A percentile compares a stretch with the other conserved stretches of the same genome.
Conservation (phyloP, 2,113 vertebrate genomes). For the Tricholaema leucomelas region DNA sequence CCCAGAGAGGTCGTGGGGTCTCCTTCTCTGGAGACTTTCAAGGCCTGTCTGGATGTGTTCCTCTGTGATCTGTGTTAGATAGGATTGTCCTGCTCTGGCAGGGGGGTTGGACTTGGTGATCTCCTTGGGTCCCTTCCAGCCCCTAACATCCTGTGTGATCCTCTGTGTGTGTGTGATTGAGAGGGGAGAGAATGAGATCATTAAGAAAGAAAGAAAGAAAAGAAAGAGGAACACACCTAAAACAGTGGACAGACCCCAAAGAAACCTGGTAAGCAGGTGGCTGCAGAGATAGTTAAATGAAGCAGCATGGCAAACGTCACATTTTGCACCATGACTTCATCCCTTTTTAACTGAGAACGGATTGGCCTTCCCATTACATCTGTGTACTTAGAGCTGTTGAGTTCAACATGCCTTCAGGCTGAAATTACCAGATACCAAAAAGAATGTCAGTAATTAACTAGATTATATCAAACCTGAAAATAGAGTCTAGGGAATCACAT, state of each 20-base stretch:
- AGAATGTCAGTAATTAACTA: slow-evolving; percentile 27
- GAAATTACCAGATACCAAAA: background rate
- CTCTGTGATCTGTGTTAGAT: no score
- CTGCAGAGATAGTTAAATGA: background rate
- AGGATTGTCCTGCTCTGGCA: no score
- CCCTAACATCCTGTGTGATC: no score
- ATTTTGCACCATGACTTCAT: background rate
- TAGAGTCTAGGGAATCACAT: background rate
- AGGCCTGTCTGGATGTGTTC: no score
- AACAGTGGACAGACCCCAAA: background rate
- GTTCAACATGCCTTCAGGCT: background rate
- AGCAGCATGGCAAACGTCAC: background rate
- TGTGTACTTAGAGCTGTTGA: background rate
- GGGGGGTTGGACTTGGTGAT: no score
- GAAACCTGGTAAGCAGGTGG: background rate
- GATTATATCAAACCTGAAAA: background rate
- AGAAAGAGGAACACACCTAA: background rate
- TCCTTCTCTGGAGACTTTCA: no score
- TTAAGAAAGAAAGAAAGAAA: background rate
- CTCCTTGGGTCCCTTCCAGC: no score
- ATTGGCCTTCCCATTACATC: background rate
- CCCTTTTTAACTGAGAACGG: background rate
- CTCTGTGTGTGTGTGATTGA: no score
- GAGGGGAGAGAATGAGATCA: background rate
- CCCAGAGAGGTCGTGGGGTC: no score